Evolutionary conservation across 2,797 vertebrate genomes (phyloP), one percentile per base, ranked within the genome.

Genomic region (Karalla daura): DNA sequence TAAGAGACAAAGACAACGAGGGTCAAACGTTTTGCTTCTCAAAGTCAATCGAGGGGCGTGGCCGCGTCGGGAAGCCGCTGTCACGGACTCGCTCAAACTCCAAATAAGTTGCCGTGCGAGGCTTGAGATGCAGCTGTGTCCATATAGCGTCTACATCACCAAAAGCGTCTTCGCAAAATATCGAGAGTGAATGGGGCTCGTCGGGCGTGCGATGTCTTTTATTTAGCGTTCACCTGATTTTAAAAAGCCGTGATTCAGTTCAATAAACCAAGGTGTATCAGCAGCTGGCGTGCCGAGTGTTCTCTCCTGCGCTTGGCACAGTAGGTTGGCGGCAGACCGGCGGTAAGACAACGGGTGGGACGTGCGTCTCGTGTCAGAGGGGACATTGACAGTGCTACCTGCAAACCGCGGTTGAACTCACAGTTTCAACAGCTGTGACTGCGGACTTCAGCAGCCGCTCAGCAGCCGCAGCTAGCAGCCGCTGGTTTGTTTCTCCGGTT

Each of bases 1-100:
- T 5, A 24, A 24, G 21, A 45, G 12, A n/a, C n/a, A n/a, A n/a
- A n/a, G n/a, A n/a, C n/a, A n/a, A n/a, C n/a, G n/a, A n/a, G n/a
- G n/a, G 4, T 43, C 14, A 33, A 39, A 20, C 40, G 24, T 55
- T 17, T n/a, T 51, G 41, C 32, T 69, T 70, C 61, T 61, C 7
- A 21, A 53, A n/a, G 28, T 33, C 27, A 24, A 15, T 4, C 4
- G 50, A 27, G 0, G 5, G 40, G 17, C 40, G 23, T 25, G 25
- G n/a, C 50, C 27, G 25, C 18, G 17, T 44, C n/a, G 49, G 23
- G 10, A 59, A 13, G 60, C 5, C 20, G 12, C 32, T 21, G 17
- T 55, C 32, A 15, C 36, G 21, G 41, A 3, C 2, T 33, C 45
- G 7, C 37, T 25, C 9, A 23, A 49, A 28, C 15, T 28, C 15